phyloP scores from a whole-genome alignment of 2,113 vertebrate genomes.

The Corythaixoides concolor region DNA sequence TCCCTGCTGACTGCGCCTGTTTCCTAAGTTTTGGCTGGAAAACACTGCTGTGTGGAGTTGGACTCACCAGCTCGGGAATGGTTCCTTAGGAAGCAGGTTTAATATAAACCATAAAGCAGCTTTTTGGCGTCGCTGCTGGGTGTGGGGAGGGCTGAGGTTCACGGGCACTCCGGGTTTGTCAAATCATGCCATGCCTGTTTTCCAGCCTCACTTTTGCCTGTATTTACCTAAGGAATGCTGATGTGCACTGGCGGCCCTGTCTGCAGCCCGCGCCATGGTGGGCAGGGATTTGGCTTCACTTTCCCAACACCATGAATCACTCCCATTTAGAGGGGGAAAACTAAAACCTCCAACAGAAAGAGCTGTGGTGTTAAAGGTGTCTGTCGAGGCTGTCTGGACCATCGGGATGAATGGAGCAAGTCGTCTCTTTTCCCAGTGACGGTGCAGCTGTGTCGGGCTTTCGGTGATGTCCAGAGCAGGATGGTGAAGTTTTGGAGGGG shows the following conservation, averaged over 20 bases:
- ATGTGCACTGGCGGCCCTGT: accelerated
- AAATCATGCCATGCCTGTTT: background rate
- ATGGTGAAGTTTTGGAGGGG: accelerated
- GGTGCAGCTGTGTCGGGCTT: accelerated
- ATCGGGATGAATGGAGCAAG: accelerated
- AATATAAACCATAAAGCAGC: accelerated
- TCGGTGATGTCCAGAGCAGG: accelerated
- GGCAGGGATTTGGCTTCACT: background rate
- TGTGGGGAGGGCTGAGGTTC: background rate
- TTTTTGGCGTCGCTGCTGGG: background rate
- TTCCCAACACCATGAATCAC: accelerated
- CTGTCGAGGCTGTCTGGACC: accelerated
- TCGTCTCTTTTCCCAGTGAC: accelerated
- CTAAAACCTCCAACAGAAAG: background rate
- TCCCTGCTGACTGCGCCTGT: accelerated
- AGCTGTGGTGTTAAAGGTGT: accelerated
- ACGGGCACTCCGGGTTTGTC: accelerated
- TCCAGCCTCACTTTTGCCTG: background rate
- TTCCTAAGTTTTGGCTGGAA: background rate
- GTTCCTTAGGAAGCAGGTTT: background rate
- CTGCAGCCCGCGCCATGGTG: accelerated
- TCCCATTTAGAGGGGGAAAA: accelerated
- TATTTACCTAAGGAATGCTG: background rate
- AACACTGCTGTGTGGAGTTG: accelerated
- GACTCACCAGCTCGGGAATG: background rate